Evolutionary conservation across 2,888 invertebrate species (phyloP).

Genomic region (Epistrophella euchroma): DNA sequence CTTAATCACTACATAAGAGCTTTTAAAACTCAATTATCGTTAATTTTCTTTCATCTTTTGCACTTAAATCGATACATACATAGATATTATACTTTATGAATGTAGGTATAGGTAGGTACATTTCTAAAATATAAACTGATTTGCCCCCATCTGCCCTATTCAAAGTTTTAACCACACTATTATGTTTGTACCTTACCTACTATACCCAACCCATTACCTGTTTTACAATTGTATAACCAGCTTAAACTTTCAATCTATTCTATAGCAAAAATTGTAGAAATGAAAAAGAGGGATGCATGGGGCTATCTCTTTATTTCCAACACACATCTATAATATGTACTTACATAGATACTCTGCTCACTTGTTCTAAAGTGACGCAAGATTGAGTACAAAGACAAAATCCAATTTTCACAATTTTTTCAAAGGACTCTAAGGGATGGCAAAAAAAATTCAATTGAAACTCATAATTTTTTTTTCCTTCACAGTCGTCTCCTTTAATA

Average conservation of each 20-base stretch:
- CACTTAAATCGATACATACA: neutral
- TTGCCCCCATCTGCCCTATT: neutral
- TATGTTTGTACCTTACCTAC: constrained; percentile 22
- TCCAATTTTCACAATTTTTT: constrained; percentile 73
- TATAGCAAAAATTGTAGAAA: constrained; percentile 30
- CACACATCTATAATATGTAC: neutral
- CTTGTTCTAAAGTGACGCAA: constrained; percentile 46
- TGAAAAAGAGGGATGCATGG: neutral
- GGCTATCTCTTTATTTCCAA: constrained; percentile 10
- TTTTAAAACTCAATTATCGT: constrained; percentile 66
- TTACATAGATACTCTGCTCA: neutral
- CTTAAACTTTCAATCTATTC: constrained; percentile 52
- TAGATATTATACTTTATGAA: too few relatives aligned
- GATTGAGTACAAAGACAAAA: constrained; percentile 70
- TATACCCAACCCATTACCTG: neutral
- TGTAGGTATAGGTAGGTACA: neutral
- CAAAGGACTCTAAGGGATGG: constrained; percentile 58
- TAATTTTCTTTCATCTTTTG: constrained; percentile 1
- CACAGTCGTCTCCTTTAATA: constrained; percentile 20
- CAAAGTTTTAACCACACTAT: constrained; percentile 2
- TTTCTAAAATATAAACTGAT: neutral
- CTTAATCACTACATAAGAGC: constrained; percentile 62
- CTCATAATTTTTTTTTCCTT: constrained; percentile 37
- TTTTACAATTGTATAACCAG: constrained; percentile 54
- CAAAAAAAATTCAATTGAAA: constrained; percentile 66